Evolutionary conservation across 2,888 invertebrate species (phyloP).

Genomic region (Lithosia quadra): DNA sequence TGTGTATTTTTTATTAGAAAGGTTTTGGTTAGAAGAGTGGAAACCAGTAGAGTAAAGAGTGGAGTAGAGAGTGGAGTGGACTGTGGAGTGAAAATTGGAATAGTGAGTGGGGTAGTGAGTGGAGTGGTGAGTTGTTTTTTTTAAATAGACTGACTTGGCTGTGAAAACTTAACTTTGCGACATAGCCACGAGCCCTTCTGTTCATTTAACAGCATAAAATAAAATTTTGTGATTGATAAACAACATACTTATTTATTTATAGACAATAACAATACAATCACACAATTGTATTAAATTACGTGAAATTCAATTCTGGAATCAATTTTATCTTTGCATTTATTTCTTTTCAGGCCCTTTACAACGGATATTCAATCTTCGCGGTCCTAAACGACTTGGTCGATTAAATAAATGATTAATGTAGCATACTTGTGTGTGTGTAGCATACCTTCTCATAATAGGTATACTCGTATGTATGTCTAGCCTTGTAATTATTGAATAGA

Average conservation of each 20-base stretch:
- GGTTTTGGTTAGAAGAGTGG: too few relatives aligned
- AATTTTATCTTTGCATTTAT: slow-evolving; percentile 20
- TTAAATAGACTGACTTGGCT: too few relatives aligned
- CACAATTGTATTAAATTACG: not conserved
- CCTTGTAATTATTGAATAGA: not conserved
- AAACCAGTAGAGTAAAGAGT: too few relatives aligned
- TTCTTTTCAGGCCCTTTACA: slow-evolving; percentile 75
- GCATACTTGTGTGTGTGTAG: not conserved
- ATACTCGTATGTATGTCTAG: too few relatives aligned
- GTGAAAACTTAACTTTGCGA: too few relatives aligned
- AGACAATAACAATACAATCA: not conserved
- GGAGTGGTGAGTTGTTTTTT: too few relatives aligned
- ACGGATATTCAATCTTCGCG: slow-evolving; percentile 78
- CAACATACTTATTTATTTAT: not conserved
- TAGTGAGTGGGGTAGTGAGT: too few relatives aligned
- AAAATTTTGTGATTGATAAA: not conserved
- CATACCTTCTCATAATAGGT: too few relatives aligned
- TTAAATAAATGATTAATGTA: slow-evolving; percentile 42
- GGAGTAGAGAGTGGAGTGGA: too few relatives aligned
- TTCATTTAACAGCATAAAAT: not conserved
- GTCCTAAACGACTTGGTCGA: slow-evolving; percentile 75
- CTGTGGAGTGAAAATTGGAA: too few relatives aligned
- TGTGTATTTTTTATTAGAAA: too few relatives aligned
- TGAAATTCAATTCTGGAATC: not conserved
- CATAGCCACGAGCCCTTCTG: too few relatives aligned